Evolutionary conservation across 2,113 vertebrate species (phyloP).

Genomic region (Platichthys stellatus): DNA sequence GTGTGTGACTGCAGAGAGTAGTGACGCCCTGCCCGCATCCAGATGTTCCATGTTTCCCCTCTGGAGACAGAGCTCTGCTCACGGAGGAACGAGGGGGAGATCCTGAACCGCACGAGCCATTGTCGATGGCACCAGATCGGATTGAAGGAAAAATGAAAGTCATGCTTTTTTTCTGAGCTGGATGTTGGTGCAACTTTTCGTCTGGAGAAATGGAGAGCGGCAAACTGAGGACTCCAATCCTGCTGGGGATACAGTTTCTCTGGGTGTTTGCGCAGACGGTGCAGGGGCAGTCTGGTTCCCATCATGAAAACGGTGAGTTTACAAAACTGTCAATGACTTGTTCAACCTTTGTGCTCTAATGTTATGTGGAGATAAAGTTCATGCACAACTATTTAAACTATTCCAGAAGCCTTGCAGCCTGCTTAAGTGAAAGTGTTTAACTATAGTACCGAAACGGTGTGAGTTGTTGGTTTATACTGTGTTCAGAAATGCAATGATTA

Average conservation of each 20-base stretch:
- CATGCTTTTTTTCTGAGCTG: slow-evolving; percentile 15
- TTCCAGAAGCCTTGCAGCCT: neutral
- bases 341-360: neutral
- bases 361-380: too few species aligned
- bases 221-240: slow-evolving; percentile 41
- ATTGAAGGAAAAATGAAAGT: neutral
- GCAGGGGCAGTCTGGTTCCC: slow-evolving; percentile 33
- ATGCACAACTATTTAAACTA: neutral
- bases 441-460: neutral
- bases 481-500: too few species aligned
- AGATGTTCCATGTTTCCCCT: slow-evolving; percentile 79
- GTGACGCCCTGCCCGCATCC: slow-evolving; percentile 72
- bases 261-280: slow-evolving; percentile 50
- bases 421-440: neutral
- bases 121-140: slow-evolving; percentile 7
- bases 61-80: slow-evolving; percentile 35
- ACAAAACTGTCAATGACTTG: neutral
- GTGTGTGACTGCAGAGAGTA: slow-evolving; percentile 46
- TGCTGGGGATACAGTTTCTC: slow-evolving; percentile 64
- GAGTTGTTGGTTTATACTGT: too few species aligned
- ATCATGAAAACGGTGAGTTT: slow-evolving; percentile 67
- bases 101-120: neutral
- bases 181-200: neutral
- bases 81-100: slow-evolving; percentile 4
- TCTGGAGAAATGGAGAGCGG: slow-evolving; percentile 67